Percentiles rank a stretch among this genome's conserved stretches.
phyloP scores from a whole-genome alignment of 2,797 vertebrate genomes.

The Lacerta agilis region DNA sequence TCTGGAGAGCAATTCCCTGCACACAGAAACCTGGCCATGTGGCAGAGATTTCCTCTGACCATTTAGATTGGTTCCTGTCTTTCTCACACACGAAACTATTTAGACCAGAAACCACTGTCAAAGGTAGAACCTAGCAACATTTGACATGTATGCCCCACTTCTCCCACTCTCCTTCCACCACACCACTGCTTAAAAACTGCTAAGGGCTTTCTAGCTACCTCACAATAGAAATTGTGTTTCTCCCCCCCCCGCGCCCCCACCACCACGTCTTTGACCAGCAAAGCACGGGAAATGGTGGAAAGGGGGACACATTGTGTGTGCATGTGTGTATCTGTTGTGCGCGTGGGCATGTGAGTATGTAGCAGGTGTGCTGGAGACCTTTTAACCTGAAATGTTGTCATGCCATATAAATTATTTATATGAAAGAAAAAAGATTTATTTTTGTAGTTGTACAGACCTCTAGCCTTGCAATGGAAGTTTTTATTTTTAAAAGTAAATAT shows the following conservation, averaged over 20 bases:
- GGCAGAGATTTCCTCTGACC: neutral
- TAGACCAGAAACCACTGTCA: constrained; percentile 12
- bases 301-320: neutral
- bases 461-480: constrained; percentile 94
- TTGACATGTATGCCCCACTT: neutral
- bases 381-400: constrained; percentile 64
- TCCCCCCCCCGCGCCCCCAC: no score
- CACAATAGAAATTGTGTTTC: constrained; percentile 13
- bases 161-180: neutral
- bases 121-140: neutral
- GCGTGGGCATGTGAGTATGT: neutral
- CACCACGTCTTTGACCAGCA: neutral
- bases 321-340: constrained; percentile 10
- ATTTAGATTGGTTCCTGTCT: neutral
- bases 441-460: constrained; percentile 98
- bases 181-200: constrained; percentile 2
- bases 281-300: constrained; percentile 15
- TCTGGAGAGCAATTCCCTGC: neutral
- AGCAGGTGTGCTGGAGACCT: constrained; percentile 36
- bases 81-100: neutral
- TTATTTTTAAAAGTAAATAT: constrained; percentile 99
- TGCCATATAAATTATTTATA: constrained; percentile 99
- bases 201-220: constrained; percentile 15
- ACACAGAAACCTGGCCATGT: neutral
- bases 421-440: constrained; percentile 91